These are phyloP conservation scores for Ophion ventricosus DNA, from an alignment of 2,888 invertebrate genomes.

Conservation along the genomic window DNA sequence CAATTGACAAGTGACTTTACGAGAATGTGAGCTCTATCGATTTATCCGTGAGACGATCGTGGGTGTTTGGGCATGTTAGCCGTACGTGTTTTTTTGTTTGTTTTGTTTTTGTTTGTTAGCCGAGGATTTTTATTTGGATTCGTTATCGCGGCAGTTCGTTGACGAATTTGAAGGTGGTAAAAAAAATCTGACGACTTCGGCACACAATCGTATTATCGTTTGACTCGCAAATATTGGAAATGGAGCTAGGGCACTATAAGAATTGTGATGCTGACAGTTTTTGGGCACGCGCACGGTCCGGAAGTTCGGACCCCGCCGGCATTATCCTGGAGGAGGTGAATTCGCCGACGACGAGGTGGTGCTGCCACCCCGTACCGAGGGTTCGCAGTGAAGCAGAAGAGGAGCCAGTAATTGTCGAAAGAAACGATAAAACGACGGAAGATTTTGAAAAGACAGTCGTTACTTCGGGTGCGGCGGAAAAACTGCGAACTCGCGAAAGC, in stretches of 20 bases:
- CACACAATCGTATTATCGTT: background rate
- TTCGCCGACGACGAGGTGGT: conserved; percentile 5
- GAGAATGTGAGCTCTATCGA: too few relatives aligned
- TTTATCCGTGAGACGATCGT: too few relatives aligned
- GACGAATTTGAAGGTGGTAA: too few relatives aligned
- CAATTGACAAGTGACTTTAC: too few relatives aligned
- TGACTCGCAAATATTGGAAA: background rate
- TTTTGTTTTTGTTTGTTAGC: too few relatives aligned
- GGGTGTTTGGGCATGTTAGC: too few relatives aligned
- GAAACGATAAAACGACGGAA: background rate
- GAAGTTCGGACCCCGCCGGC: conserved; percentile 66
- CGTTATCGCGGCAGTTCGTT: too few relatives aligned
- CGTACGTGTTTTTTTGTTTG: too few relatives aligned
- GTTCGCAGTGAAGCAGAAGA: conserved; percentile 48
- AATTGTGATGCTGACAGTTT: conserved; percentile 52
- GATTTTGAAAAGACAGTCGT: background rate
- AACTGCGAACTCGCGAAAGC: conserved; percentile 49
- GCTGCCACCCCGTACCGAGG: conserved; percentile 40
- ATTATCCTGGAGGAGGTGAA: conserved; percentile 62
- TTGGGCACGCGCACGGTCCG: conserved; percentile 54
- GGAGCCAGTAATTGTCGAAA: background rate
- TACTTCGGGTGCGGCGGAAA: background rate
- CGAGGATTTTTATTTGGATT: too few relatives aligned
- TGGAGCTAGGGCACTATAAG: conserved; percentile 23
- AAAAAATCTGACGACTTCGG: background rate